Base-by-base conservation (phyloP, 92 coral and sea anemone species). In the Anthopleura xanthogrammica region DNA sequence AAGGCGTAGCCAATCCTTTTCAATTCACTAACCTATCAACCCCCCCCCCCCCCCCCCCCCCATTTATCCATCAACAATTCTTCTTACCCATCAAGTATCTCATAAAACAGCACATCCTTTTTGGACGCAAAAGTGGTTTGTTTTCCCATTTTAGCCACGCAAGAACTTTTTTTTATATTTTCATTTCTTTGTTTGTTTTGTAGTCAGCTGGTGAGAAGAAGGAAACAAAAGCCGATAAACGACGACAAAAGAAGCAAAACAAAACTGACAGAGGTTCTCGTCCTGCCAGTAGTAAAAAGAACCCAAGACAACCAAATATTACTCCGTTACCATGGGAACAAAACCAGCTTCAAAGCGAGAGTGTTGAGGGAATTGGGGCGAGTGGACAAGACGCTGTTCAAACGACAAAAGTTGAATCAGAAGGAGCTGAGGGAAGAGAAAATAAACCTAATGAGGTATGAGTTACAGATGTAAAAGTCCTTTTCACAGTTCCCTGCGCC, bases 151-250 rank as follows among this genome's bases (percentile, higher is more conserved):
- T 46, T 0, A 46, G 76, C 24, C 7, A 4, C 17, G 7, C 6
- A 2, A 22, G 3, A 16, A 36, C 19, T 1, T 50, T 16, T 48
- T 41, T 77, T 16, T 9, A 46, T 46, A 2, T 46, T 46, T 46
- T 46, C 50, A 3, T 46, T 2, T 5, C 50, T 2, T 2, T 46
- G 5, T 46, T 46, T 9, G 50, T 23, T 43, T 76, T n/a, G 41
- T 62, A 95, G 93, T 96, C 99, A 78, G 99, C 99, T 79, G 99
- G 99, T 22, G 93, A 98, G 75, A 92, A 93, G 52, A 96, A 92
- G 64, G 99, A 96, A 71, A 89, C 90, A 46, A 96, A 96, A 84
- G 97, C 92, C 16, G 94, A 92, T 41, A 93, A 94, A 79, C 79
- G 90, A 60, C 84, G 85, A 88, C 60, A 72, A 24, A 94, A 92